Percentiles rank a stretch among this genome's conserved stretches.
Conservation (phyloP, 30 jellyfish, hydroid and myxozoan species). For the Aurelia sp. region DNA sequence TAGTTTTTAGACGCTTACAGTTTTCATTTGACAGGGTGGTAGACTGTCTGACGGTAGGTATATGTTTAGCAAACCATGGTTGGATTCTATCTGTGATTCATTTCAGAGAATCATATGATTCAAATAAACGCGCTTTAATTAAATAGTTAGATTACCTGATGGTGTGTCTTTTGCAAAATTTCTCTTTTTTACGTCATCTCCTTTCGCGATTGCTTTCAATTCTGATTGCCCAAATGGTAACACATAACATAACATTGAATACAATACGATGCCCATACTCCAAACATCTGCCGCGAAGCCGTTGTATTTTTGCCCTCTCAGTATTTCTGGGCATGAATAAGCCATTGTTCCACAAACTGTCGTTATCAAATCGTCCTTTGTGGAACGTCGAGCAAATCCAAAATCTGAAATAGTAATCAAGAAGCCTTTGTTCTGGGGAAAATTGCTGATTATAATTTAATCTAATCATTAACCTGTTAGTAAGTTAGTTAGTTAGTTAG, state of each 20-base stretch:
- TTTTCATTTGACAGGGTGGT: too few relatives aligned
- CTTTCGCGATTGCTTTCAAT: constrained; percentile 27
- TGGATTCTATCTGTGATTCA: neutral
- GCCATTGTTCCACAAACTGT: constrained; percentile 75
- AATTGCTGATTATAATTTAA: too few relatives aligned
- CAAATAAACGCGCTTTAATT: neutral
- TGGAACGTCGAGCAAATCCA: constrained; percentile 73
- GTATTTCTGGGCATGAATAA: constrained; percentile 70
- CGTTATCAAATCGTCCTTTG: neutral
- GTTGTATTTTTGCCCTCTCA: constrained; percentile 50
- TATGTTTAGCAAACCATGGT: too few relatives aligned
- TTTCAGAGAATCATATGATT: neutral
- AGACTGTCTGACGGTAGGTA: too few relatives aligned
- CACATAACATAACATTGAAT: constrained; percentile 43
- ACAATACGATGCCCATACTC: constrained; percentile 76
- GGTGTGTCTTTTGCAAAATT: constrained; percentile 58
- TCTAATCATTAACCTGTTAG: too few relatives aligned
- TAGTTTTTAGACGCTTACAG: too few relatives aligned
- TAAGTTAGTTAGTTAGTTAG: too few relatives aligned
- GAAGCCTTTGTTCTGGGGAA: neutral
- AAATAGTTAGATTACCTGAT: constrained; percentile 8
- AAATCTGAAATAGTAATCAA: constrained; percentile 33
- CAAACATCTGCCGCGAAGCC: constrained; percentile 79
- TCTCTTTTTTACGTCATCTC: constrained; percentile 3
- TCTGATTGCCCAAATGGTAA: constrained; percentile 59